Evolutionary conservation across 1,140 invertebrate species (phyloP).

Genomic region (Plectus sambesii): DNA sequence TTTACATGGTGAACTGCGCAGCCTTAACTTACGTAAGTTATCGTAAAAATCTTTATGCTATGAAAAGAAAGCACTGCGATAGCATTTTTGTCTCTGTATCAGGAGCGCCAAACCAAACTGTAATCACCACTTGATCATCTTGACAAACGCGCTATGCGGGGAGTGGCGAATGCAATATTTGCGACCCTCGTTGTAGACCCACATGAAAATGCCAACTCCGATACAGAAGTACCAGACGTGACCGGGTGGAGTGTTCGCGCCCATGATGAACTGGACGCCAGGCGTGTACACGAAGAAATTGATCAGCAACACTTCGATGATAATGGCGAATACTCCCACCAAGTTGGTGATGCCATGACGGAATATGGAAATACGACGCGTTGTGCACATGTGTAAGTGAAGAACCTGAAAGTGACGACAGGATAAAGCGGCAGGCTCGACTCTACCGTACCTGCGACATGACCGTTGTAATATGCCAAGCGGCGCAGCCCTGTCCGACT

Average conservation of each 20-base stretch:
- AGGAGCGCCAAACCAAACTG: too few species aligned
- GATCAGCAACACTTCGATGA: slow-evolving; percentile 41
- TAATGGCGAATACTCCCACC: slow-evolving; percentile 38
- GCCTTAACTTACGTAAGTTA: too few species aligned
- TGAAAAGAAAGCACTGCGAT: too few species aligned
- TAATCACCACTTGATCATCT: slow-evolving; percentile 37
- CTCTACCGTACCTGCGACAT: slow-evolving; percentile 27
- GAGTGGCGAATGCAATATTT: slow-evolving; percentile 28
- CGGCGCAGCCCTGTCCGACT: slow-evolving; percentile 38
- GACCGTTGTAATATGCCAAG: slow-evolving; percentile 42
- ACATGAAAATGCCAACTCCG: slow-evolving; percentile 23
- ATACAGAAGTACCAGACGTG: slow-evolving; percentile 20
- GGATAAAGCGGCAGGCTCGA: not conserved
- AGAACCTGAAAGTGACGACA: slow-evolving; percentile 29
- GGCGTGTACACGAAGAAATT: slow-evolving; percentile 39
- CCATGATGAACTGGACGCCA: slow-evolving; percentile 43
- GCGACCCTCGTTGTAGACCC: slow-evolving; percentile 27
- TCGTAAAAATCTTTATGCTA: too few species aligned
- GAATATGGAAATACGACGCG: slow-evolving; percentile 40
- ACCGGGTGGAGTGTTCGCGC: slow-evolving; percentile 29
- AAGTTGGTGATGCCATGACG: slow-evolving; percentile 41
- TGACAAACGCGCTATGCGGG: slow-evolving; percentile 34
- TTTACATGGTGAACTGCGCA: too few species aligned
- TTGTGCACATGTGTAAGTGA: slow-evolving; percentile 44
- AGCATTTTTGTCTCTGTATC: too few species aligned